These are phyloP conservation scores for Lepidurus apus DNA, from an alignment of 1,140 invertebrate species.

Conservation along the genomic window DNA sequence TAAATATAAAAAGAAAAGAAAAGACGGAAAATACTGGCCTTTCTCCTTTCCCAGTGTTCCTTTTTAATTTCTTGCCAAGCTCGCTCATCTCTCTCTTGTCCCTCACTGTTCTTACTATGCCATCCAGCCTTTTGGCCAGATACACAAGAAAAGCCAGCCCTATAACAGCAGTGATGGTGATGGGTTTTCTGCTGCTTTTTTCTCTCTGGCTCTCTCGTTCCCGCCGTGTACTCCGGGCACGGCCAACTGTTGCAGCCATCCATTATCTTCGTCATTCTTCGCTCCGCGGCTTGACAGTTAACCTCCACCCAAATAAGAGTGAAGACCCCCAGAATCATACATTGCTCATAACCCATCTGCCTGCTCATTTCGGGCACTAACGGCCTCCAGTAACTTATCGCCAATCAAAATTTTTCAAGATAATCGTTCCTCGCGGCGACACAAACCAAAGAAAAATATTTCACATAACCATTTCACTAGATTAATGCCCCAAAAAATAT, in stretches of 20 bases:
- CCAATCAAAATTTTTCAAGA: not conserved
- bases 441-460: not conserved
- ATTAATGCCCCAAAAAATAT: not conserved
- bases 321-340: constrained; percentile 17
- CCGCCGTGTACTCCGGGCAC: not conserved
- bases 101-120: not conserved
- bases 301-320: constrained; percentile 21
- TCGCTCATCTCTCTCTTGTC: constrained; percentile 7
- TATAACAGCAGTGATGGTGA: constrained; percentile 14
- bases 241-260: constrained; percentile 20
- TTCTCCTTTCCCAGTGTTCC: not conserved
- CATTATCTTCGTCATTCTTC: constrained; percentile 22
- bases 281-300: constrained; percentile 11
- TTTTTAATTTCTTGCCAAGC: not conserved
- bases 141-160: not conserved
- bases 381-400: constrained; percentile 14
- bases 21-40: too few species aligned
- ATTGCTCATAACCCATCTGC: constrained; percentile 21
- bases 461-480: not conserved
- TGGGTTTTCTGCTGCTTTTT: constrained; percentile 18
- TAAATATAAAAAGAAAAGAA: too few species aligned
- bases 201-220: not conserved
- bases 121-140: not conserved
- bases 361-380: constrained; percentile 6
- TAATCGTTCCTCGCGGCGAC: not conserved